Evolutionary conservation across 2,113 vertebrate species (phyloP), one percentile per base, ranked within the genome.

Genomic region (Litocranius walleri): DNA sequence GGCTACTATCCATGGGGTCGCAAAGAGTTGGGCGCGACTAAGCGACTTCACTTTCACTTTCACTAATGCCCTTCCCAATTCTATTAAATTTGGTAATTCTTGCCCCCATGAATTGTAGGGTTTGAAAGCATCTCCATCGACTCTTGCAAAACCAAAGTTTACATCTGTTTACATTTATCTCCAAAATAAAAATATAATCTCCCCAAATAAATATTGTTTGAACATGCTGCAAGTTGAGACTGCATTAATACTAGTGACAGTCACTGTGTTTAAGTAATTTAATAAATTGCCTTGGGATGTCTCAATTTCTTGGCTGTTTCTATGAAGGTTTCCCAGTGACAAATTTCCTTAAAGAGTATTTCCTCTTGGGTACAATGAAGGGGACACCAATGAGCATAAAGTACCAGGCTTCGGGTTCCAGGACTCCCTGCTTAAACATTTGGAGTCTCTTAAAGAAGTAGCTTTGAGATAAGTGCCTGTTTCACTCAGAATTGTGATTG

Each of bases 161-260:
- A 50, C 12, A 78, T 64, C 5, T 93, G 64, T 78, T 23, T 81
- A 33, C 81, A 56, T 56, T 56, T 83, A 83, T 59, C 95, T 94
- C 74, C 74, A 96, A 74, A 96, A 91, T 91, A 94, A 95, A 96
- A 81, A 78, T 16, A 77, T 25, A 94, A 74, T 57, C 56, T 90
- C 83, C 48, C 12, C 7, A 90, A 90, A 67, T 57, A 88, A 85
- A 59, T n/a, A 94, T 3, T 85, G 56, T 90, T n/a, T 43, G 13
- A 96, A 92, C 36, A 85, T 30, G 19, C 16, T 50, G 9, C 19
- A 81, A 48, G 57, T 48, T 43, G 57, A 56, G 50, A 67, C 0
- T 56, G 12, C 52, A 92, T 83, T 57, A 77, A 52, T 7, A 45
- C 33, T 87, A 92, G 25, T 52, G 85, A 85, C 59, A 92, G 85